Evolutionary conservation across 1,140 invertebrate species (phyloP).

Genomic region (Palaemon carinicauda): DNA sequence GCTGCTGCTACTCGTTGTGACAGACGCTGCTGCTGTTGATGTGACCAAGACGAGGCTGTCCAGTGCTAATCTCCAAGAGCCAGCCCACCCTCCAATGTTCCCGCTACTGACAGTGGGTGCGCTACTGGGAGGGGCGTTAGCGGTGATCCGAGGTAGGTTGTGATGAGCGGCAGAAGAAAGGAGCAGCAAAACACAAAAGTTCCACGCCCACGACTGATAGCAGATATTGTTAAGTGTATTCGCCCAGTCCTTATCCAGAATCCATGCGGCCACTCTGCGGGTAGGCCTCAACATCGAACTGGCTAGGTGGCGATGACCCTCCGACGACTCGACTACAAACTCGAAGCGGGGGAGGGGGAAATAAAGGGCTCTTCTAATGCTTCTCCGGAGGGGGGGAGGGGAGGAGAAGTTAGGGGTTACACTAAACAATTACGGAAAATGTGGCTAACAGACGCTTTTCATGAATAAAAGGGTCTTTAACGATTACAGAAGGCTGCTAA

Average conservation of each 20-base stretch:
- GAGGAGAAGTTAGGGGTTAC: too few relatives aligned
- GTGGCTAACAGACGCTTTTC: too few relatives aligned
- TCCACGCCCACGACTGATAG: slow-evolving; percentile 22
- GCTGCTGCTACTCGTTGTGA: neutral
- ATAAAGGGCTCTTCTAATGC: too few relatives aligned
- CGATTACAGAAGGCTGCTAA: too few relatives aligned
- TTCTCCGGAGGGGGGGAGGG: too few relatives aligned
- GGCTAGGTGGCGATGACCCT: neutral
- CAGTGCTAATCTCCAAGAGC: neutral
- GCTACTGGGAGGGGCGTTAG: neutral
- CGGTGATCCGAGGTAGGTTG: neutral
- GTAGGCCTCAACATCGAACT: slow-evolving; percentile 29
- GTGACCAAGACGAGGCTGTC: neutral
- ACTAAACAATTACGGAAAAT: too few relatives aligned
- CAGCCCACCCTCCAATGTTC: too few relatives aligned
- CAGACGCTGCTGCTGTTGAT: neutral
- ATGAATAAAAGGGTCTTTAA: too few relatives aligned
- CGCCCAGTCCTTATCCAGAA: neutral
- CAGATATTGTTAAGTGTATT: neutral
- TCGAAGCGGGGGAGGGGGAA: too few relatives aligned
- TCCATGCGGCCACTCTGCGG: neutral
- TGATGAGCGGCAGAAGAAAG: slow-evolving; percentile 11
- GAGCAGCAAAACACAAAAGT: slow-evolving; percentile 9
- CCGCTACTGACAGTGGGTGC: neutral
- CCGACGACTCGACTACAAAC: too few relatives aligned